These are phyloP conservation scores for Papilio aristodemus DNA, from an alignment of 1,140 invertebrate genomes.

Conservation along the genomic window DNA sequence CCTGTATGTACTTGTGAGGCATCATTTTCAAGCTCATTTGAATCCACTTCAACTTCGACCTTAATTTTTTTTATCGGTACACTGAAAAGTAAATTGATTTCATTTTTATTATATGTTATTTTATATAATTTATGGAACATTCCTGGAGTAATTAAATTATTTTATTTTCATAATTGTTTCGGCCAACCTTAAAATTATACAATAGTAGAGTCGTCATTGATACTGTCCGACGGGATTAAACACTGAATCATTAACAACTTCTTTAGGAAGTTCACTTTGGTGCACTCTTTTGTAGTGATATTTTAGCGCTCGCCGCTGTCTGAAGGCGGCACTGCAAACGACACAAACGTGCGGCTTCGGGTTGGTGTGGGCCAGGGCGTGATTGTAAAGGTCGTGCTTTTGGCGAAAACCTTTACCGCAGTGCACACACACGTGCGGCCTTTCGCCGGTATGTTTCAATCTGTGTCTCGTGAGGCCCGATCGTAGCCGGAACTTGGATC, in stretches of 20 bases:
- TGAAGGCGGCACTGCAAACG: constrained; percentile 53
- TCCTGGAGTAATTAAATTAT: neutral
- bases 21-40: constrained; percentile 7
- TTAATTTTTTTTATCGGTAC: constrained; percentile 1
- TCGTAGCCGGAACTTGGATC: constrained; percentile 82
- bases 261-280: constrained; percentile 33
- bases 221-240: constrained; percentile 44
- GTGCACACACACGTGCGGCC: constrained; percentile 83
- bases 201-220: constrained; percentile 16
- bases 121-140: neutral
- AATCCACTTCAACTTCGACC: constrained; percentile 18
- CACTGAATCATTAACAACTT: constrained; percentile 29
- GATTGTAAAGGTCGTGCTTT: constrained; percentile 83
- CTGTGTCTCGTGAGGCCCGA: constrained; percentile 82
- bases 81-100: constrained; percentile 33
- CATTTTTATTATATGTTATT: neutral
- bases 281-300: constrained; percentile 57
- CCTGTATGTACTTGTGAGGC: neutral
- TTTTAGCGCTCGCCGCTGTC: constrained; percentile 53
- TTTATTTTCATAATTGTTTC: neutral
- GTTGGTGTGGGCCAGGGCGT: constrained; percentile 52
- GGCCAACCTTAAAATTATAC: neutral
- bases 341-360: constrained; percentile 51
- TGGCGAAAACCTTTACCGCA: constrained; percentile 83
- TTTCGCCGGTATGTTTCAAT: constrained; percentile 84